phyloP scores from a whole-genome alignment of 2,113 vertebrate species.

The Onychorhynchus coronatus region DNA sequence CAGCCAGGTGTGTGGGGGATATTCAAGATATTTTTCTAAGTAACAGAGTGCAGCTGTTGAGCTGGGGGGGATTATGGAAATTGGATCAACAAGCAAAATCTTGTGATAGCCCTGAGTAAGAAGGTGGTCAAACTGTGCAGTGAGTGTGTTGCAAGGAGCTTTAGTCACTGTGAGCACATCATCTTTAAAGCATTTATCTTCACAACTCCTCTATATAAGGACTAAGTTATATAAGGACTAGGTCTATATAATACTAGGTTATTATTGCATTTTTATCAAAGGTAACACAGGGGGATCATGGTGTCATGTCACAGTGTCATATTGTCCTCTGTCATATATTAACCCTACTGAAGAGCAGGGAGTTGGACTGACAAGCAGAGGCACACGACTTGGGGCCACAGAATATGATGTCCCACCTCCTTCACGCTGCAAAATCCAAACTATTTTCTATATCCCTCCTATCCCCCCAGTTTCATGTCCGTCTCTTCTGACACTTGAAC shows the following conservation, averaged over 20 bases:
- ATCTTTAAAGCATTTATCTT: not conserved
- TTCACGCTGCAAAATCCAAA: not conserved
- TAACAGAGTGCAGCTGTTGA: not conserved
- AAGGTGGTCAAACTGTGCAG: not conserved
- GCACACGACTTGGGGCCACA: not conserved
- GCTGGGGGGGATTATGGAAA: not conserved
- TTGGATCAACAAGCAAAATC: not conserved
- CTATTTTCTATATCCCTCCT: not conserved
- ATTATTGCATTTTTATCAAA: not conserved
- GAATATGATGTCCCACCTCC: accelerated
- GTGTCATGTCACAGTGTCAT: not conserved
- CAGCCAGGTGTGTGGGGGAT: not conserved
- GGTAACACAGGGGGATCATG: not conserved
- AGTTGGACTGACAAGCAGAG: not conserved
- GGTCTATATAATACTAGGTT: not conserved
- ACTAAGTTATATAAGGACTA: too few species aligned
- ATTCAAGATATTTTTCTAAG: not conserved
- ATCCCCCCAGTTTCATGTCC: not conserved
- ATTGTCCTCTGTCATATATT: not conserved
- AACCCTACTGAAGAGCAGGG: not conserved
- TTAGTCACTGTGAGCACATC: not conserved
- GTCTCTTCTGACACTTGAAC: not conserved
- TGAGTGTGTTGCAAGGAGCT: not conserved
- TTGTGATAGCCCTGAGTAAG: not conserved
- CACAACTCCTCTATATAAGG: not conserved